Conservation (phyloP, 2,797 vertebrate genomes). For the Microhierax caerulescens region DNA sequence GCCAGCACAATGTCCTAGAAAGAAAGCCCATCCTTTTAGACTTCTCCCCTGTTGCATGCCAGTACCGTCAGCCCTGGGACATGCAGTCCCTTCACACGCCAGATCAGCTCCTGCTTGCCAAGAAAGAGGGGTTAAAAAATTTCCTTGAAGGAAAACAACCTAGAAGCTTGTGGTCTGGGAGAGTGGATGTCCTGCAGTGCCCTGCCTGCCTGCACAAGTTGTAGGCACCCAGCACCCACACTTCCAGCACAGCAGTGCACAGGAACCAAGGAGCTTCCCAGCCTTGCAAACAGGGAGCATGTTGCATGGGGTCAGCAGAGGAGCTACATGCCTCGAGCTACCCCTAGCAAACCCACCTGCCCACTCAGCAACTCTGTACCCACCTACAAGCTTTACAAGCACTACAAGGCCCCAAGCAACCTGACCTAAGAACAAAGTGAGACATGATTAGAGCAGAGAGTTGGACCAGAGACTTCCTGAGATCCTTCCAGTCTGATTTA, state of each 20-base stretch:
- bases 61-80: not conserved
- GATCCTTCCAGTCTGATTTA: not conserved
- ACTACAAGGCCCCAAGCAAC: not conserved
- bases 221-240: too few relatives aligned
- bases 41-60: too few relatives aligned
- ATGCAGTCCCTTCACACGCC: not conserved
- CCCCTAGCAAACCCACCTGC: not conserved
- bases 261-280: not conserved
- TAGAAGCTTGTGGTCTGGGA: not conserved
- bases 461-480: not conserved
- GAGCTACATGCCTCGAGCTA: not conserved
- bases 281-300: not conserved
- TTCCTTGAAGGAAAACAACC: not conserved
- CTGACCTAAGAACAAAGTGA: not conserved
- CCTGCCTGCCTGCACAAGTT: not conserved
- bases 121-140: not conserved
- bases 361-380: not conserved
- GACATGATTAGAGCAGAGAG: not conserved
- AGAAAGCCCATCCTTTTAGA: not conserved
- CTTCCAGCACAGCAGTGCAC: not conserved
- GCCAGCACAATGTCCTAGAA: not conserved
- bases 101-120: not conserved
- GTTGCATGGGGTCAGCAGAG: fast-evolving
- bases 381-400: not conserved
- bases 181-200: fast-evolving